Percentiles rank a stretch among this genome's conserved stretches.
These are phyloP conservation scores for Ctena decussata DNA, from an alignment of 2,888 invertebrate genomes.

Conservation along the genomic window DNA sequence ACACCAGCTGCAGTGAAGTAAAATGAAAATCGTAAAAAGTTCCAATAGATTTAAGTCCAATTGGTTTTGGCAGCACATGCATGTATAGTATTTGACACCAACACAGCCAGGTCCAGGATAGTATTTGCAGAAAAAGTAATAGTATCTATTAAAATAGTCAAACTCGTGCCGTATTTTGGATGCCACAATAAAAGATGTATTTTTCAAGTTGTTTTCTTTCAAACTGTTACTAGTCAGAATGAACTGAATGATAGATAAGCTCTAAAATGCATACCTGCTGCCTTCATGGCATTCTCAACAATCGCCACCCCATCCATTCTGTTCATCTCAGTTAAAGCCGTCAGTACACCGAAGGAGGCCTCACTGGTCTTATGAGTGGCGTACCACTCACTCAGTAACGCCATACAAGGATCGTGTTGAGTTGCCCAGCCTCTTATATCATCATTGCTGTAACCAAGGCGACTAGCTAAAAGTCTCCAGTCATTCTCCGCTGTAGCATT, in stretches of 20 bases:
- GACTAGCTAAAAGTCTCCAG: constrained; percentile 83
- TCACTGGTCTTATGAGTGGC: constrained; percentile 84
- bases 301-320: constrained; percentile 81
- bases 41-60: no score
- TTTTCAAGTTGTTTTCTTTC: neutral
- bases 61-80: no score
- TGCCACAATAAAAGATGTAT: neutral
- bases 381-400: constrained; percentile 85
- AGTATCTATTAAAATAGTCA: no score
- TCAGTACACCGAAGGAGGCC: constrained; percentile 80
- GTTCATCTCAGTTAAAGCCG: constrained; percentile 83
- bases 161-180: no score
- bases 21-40: no score
- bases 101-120: no score
- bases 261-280: constrained; percentile 66
- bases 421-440: constrained; percentile 85
- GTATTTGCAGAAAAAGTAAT: no score
- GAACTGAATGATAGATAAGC: neutral
- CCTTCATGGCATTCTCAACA: constrained; percentile 83
- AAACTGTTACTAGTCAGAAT: neutral
- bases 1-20: no score
- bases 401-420: constrained; percentile 85
- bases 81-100: no score
- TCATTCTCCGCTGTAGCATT: constrained; percentile 81
- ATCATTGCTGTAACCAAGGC: constrained; percentile 83